phyloP scores from a whole-genome alignment of 1,140 invertebrate genomes.

The Meloidogyne chitwoodi region DNA sequence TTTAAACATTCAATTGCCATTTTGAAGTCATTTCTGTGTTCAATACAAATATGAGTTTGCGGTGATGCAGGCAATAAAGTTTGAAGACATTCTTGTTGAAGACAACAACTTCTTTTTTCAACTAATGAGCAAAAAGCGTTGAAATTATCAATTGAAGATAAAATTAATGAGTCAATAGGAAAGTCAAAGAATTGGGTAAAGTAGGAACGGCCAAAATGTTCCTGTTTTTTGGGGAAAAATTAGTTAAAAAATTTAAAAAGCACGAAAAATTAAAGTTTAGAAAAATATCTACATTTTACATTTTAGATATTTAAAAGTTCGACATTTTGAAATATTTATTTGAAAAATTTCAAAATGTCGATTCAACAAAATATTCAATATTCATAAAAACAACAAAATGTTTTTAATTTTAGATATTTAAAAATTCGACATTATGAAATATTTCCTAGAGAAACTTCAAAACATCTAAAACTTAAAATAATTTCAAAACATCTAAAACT shows the following conservation, averaged over 20 bases:
- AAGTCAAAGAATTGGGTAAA: conserved; percentile 38
- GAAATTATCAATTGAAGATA: conserved; percentile 24
- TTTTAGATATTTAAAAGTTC: no score
- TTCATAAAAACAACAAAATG: no score
- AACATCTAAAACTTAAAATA: no score
- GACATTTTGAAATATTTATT: no score
- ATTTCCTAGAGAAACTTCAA: no score
- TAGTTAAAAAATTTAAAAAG: background rate
- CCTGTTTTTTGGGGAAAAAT: conserved; percentile 14
- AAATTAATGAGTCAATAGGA: conserved; percentile 35
- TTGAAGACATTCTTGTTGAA: conserved; percentile 24
- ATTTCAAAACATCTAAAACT: no score
- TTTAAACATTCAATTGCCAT: conserved; percentile 30
- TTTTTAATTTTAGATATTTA: no score
- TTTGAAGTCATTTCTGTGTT: conserved; percentile 31
- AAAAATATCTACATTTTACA: no score
- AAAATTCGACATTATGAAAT: no score
- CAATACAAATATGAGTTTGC: conserved; percentile 33
- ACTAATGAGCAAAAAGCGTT: conserved; percentile 30
- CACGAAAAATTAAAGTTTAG: no score
- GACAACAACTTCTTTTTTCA: conserved; percentile 7
- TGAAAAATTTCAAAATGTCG: no score
- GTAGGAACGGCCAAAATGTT: conserved; percentile 28
- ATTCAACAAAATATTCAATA: no score
- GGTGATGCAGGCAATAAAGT: conserved; percentile 15